A percentile compares a stretch with the other conserved stretches of the same genome.
These are phyloP conservation scores for Solenopsis invicta DNA, from an alignment of 1,140 invertebrate genomes.

Conservation along the genomic window DNA sequence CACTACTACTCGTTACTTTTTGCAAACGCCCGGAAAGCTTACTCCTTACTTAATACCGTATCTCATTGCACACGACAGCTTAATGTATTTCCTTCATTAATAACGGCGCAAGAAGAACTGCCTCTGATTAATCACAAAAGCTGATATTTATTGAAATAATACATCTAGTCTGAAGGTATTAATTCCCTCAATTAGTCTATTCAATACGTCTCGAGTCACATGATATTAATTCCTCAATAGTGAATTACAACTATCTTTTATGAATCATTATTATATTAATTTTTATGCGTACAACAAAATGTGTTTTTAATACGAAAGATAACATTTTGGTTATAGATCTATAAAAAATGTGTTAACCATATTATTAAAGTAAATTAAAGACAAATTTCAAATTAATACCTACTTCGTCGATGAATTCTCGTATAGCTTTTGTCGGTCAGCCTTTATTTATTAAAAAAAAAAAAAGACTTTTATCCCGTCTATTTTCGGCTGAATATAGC, in stretches of 20 bases:
- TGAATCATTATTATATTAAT: neutral
- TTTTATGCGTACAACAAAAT: neutral
- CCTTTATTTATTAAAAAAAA: neutral
- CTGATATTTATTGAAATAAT: slow-evolving; percentile 19
- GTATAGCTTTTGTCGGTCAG: neutral
- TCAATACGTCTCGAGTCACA: no score
- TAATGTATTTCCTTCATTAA: slow-evolving; percentile 46
- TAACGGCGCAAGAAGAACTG: neutral
- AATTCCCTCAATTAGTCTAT: no score
- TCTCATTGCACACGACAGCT: slow-evolving; percentile 20
- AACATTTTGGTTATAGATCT: neutral
- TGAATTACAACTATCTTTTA: neutral
- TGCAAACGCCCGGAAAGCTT: slow-evolving; percentile 18
- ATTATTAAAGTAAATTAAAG: neutral
- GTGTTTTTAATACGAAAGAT: neutral
- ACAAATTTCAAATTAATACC: neutral
- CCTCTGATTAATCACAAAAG: slow-evolving; percentile 19
- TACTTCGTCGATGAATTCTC: neutral
- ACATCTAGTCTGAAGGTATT: neutral
- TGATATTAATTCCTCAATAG: neutral
- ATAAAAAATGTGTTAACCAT: neutral
- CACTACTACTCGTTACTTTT: slow-evolving; percentile 29
- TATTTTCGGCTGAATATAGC: neutral
- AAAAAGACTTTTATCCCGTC: slow-evolving; percentile 18
- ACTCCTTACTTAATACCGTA: neutral